These are phyloP conservation scores for Endotricha flammealis DNA, from an alignment of 2,888 invertebrate genomes.

Conservation along the genomic window DNA sequence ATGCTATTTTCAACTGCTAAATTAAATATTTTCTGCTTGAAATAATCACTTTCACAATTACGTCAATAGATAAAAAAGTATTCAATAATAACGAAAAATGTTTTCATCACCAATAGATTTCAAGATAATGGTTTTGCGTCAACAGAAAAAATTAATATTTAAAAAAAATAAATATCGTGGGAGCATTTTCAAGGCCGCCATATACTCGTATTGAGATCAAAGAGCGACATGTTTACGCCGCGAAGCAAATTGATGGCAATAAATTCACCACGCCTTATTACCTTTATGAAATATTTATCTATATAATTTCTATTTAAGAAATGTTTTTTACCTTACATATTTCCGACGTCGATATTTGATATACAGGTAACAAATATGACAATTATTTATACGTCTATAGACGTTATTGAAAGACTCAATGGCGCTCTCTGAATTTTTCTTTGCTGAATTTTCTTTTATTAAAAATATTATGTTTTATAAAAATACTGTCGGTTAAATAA, in stretches of 20 bases:
- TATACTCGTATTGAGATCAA: conserved; percentile 4
- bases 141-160: background rate
- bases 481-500: no score
- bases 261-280: conserved; percentile 6
- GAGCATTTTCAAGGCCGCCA: background rate
- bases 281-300: background rate
- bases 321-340: no score
- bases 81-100: background rate
- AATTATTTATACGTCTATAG: no score
- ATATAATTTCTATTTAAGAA: background rate
- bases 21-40: no score
- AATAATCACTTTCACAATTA: no score
- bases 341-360: no score
- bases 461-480: no score
- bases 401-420: no score
- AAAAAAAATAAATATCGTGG: conserved; percentile 1
- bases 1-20: no score
- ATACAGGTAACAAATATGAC: no score
- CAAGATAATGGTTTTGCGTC: background rate
- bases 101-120: background rate
- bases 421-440: no score
- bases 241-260: conserved; percentile 6
- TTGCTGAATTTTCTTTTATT: no score
- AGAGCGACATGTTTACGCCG: conserved; percentile 5
- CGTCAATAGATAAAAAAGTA: background rate